These are phyloP conservation scores for Folsomia candida DNA, from an alignment of 2,888 invertebrate species.

Conservation along the genomic window DNA sequence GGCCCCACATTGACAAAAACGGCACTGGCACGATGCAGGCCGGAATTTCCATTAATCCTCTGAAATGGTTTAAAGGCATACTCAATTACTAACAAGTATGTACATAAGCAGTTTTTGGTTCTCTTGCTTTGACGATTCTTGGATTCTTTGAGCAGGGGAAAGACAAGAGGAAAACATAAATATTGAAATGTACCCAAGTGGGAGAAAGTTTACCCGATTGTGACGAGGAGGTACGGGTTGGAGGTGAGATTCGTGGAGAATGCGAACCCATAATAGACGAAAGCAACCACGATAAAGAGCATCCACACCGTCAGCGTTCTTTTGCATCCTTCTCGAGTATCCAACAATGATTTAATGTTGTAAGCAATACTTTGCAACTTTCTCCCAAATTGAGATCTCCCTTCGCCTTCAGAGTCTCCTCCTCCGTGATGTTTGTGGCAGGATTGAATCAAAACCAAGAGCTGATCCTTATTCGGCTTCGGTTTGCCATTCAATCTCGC, in stretches of 20 bases:
- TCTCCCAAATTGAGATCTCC: constrained; percentile 1
- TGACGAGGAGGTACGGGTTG: constrained; percentile 44
- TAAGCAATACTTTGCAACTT: background rate
- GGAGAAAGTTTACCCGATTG: constrained; percentile 37
- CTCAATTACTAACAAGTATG: background rate
- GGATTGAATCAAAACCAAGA: constrained; percentile 28
- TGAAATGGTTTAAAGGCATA: constrained; percentile 14
- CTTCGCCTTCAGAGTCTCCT: constrained; percentile 7
- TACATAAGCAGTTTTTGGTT: no score
- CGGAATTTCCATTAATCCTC: constrained; percentile 47
- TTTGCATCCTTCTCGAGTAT: constrained; percentile 16
- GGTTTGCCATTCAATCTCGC: constrained; percentile 37
- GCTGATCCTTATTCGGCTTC: constrained; percentile 19
- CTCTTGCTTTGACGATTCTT: no score
- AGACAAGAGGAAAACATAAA: no score
- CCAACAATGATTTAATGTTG: constrained; percentile 25
- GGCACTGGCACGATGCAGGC: constrained; percentile 34
- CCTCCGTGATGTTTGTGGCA: constrained; percentile 21
- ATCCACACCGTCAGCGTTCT: constrained; percentile 27
- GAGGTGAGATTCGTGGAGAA: constrained; percentile 38
- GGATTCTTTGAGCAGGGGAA: no score
- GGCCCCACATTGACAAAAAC: constrained; percentile 36
- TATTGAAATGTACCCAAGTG: no score
- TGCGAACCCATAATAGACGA: constrained; percentile 47
- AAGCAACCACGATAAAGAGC: constrained; percentile 32